These are phyloP conservation scores for Orchestia grillus DNA, from an alignment of 1,140 invertebrate genomes.

Conservation along the genomic window DNA sequence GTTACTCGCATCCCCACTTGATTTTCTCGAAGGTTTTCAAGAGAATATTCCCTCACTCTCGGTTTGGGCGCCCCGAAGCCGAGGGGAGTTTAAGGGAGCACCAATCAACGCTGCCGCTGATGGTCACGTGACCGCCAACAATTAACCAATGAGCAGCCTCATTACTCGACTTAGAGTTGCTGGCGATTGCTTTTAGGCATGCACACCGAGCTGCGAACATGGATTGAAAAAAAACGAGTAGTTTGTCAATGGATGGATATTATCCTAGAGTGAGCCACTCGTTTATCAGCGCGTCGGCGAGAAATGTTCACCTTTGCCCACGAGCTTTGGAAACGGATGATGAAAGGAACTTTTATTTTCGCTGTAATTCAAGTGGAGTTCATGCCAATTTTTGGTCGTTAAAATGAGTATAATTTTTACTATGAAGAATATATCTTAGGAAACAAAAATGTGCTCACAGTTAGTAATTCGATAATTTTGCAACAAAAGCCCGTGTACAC, in stretches of 20 bases:
- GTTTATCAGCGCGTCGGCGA: too few relatives aligned
- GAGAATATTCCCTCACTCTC: neutral
- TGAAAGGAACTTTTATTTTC: too few relatives aligned
- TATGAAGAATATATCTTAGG: too few relatives aligned
- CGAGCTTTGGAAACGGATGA: too few relatives aligned
- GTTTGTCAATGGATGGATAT: neutral
- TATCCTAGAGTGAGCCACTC: neutral
- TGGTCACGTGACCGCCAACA: constrained; percentile 49
- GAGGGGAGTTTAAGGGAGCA: constrained; percentile 7
- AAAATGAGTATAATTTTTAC: too few relatives aligned
- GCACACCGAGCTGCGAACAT: neutral
- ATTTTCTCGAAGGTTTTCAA: neutral
- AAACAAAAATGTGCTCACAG: too few relatives aligned
- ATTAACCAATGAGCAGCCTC: constrained; percentile 49
- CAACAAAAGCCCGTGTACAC: too few relatives aligned
- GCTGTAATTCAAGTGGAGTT: too few relatives aligned
- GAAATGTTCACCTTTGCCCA: too few relatives aligned
- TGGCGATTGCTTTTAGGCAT: neutral
- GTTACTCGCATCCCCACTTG: neutral
- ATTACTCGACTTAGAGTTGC: constrained; percentile 27
- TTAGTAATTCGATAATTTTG: too few relatives aligned
- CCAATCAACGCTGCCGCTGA: constrained; percentile 1
- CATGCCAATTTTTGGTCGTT: too few relatives aligned
- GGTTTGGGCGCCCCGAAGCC: neutral
- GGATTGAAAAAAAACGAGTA: neutral